These are phyloP conservation scores for Eilema caniola DNA, from an alignment of 2,888 invertebrate genomes.

Conservation along the genomic window DNA sequence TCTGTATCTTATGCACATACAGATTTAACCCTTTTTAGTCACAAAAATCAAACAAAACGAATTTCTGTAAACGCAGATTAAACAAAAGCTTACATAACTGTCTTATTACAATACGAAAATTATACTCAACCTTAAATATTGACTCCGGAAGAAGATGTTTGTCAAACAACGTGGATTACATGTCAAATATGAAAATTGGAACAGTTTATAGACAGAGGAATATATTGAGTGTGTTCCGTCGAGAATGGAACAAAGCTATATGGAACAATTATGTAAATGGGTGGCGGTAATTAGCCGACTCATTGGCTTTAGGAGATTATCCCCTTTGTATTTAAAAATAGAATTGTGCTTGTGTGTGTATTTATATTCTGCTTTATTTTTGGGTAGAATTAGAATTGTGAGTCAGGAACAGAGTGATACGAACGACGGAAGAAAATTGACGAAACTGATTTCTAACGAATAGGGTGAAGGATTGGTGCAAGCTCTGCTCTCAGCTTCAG, in stretches of 20 bases:
- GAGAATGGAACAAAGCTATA: constrained; percentile 23
- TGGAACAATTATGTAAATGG: constrained; percentile 27
- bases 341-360: not conserved
- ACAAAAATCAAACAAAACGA: constrained; percentile 4
- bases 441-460: too few species aligned
- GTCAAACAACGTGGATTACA: constrained; percentile 42
- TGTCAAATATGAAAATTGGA: constrained; percentile 44
- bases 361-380: not conserved
- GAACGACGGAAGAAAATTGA: too few species aligned
- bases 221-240: constrained; percentile 17
- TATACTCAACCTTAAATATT: constrained; percentile 34
- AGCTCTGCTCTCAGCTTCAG: too few species aligned
- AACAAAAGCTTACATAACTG: not conserved
- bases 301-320: constrained; percentile 1
- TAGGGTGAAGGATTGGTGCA: too few species aligned
- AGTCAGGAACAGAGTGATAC: not conserved
- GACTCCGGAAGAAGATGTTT: constrained; percentile 33
- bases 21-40: constrained; percentile 3
- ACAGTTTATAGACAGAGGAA: constrained; percentile 38
- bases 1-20: not conserved
- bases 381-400: not conserved
- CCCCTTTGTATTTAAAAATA: constrained; percentile 2
- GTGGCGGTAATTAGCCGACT: constrained; percentile 33
- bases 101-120: constrained; percentile 24
- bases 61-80: not conserved